Percentiles rank a stretch among this genome's conserved stretches.
Evolutionary conservation across 2,113 vertebrate genomes (phyloP).

Genomic region (Engystomops pustulosus): DNA sequence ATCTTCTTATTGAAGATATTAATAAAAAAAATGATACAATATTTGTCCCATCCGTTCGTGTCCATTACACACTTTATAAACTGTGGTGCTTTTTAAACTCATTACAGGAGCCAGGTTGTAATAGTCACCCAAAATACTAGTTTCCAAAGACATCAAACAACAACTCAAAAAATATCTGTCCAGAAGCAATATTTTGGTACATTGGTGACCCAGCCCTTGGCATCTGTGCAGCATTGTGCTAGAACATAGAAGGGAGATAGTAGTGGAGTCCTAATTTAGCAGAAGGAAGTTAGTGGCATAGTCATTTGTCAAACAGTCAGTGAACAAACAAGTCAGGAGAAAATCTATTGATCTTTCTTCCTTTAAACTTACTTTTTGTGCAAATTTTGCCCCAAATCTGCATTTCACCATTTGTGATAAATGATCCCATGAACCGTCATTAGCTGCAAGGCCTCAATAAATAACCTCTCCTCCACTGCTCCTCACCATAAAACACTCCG

Average conservation of each 20-base stretch:
- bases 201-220: neutral
- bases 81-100: too few species aligned
- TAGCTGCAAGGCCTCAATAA: constrained; percentile 31
- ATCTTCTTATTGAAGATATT: too few species aligned
- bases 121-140: neutral
- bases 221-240: too few species aligned
- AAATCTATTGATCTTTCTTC: constrained; percentile 10
- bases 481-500: constrained; percentile 9
- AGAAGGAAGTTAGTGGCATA: neutral
- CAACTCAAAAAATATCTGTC: neutral
- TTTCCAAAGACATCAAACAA: neutral
- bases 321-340: neutral
- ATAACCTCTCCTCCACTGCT: neutral
- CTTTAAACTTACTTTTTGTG: constrained; percentile 16
- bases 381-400: constrained; percentile 10
- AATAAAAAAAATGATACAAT: too few species aligned
- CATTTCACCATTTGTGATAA: constrained; percentile 9
- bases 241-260: neutral
- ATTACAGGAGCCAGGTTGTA: neutral
- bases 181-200: neutral
- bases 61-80: too few species aligned
- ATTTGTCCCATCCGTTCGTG: too few species aligned
- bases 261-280: neutral
- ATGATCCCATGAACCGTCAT: constrained; percentile 23
- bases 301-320: constrained; percentile 34